Evolutionary conservation across 2,797 vertebrate species (phyloP).

Genomic region (Chaetophractus vellerosus): DNA sequence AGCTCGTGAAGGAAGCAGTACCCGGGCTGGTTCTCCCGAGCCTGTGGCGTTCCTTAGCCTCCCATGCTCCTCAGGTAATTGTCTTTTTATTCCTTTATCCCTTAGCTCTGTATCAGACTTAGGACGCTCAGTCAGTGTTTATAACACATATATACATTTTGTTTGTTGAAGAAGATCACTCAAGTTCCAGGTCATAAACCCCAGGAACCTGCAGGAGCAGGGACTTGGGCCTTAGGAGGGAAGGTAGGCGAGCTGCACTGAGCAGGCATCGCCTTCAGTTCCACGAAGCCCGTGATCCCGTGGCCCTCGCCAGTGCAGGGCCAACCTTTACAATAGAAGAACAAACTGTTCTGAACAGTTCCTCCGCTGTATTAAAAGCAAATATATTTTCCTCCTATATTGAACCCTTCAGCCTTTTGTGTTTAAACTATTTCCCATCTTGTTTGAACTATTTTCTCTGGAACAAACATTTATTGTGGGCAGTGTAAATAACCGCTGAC

Average conservation of each 20-base stretch:
- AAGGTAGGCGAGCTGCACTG: neutral
- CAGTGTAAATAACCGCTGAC: constrained; percentile 82
- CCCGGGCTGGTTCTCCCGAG: neutral
- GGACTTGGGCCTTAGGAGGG: neutral
- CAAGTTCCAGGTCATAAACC: neutral
- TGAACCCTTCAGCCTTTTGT: constrained; percentile 83
- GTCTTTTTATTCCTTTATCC: neutral
- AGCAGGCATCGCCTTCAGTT: neutral
- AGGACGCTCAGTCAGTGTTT: neutral
- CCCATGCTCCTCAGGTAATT: neutral
- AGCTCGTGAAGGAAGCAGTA: neutral
- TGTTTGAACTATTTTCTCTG: constrained; percentile 85
- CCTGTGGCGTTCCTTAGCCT: neutral
- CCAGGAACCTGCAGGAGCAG: neutral
- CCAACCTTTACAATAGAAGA: constrained; percentile 52
- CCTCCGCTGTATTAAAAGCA: constrained; percentile 48
- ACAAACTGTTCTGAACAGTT: constrained; percentile 39
- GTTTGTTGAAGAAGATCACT: neutral
- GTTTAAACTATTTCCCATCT: constrained; percentile 84
- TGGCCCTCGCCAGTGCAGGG: neutral
- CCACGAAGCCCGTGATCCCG: neutral
- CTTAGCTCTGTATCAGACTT: neutral
- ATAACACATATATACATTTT: neutral
- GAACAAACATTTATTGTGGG: constrained; percentile 74
- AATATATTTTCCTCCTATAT: constrained; percentile 72